These are phyloP conservation scores for Peromyscus attwateri DNA, from an alignment of 2,797 vertebrate genomes.

Conservation along the genomic window DNA sequence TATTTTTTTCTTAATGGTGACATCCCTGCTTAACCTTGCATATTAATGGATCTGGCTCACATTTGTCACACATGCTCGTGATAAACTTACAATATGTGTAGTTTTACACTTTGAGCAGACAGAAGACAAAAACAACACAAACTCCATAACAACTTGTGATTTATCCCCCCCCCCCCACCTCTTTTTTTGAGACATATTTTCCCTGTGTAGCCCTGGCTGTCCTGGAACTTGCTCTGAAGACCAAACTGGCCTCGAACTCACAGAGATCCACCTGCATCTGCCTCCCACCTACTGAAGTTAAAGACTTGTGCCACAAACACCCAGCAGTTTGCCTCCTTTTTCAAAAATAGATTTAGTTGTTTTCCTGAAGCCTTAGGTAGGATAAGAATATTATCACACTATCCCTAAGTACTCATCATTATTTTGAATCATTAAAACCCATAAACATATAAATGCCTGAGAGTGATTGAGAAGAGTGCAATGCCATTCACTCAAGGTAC, in stretches of 20 bases:
- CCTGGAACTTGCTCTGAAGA: not conserved
- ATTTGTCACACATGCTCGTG: not conserved
- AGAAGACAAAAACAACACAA: not conserved
- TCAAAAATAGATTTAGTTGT: slow-evolving; percentile 43
- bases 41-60: slow-evolving; percentile 3
- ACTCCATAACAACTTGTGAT: not conserved
- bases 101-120: slow-evolving; percentile 13
- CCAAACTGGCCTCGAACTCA: not conserved
- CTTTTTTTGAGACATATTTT: not conserved
- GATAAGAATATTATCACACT: not conserved
- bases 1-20: slow-evolving; percentile 7
- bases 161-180: not conserved
- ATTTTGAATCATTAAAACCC: not conserved
- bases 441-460: not conserved
- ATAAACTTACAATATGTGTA: not conserved
- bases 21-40: not conserved
- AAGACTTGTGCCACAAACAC: not conserved
- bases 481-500: not conserved
- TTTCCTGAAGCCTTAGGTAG: not conserved
- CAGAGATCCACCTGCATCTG: not conserved
- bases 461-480: not conserved
- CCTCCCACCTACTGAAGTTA: not conserved
- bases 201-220: not conserved
- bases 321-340: not conserved
- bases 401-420: not conserved